Evolutionary conservation across 2,888 invertebrate species (phyloP).

Genomic region (Tipula confusa): DNA sequence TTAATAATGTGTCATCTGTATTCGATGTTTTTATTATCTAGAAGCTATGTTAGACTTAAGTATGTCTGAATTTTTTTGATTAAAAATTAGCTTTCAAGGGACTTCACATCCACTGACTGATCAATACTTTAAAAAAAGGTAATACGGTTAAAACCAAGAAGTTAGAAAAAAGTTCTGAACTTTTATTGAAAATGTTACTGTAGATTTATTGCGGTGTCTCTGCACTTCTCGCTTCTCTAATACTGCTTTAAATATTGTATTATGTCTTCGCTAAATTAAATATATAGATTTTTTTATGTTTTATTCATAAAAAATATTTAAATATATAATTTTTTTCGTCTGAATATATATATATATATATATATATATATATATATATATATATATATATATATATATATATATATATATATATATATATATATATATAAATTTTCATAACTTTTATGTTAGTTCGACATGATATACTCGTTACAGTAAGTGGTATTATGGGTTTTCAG

Average conservation of each 20-base stretch:
- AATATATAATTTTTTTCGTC: background rate
- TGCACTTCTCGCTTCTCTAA: background rate
- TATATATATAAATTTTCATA: background rate
- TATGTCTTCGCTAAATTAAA: background rate
- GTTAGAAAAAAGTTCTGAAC: too few relatives aligned
- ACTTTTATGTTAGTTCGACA: background rate
- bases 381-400: background rate
- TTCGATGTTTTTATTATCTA: too few relatives aligned
- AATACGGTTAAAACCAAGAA: too few relatives aligned
- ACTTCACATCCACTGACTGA: too few relatives aligned
- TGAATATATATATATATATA: background rate
- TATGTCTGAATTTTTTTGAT: too few relatives aligned
- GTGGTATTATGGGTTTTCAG: background rate
- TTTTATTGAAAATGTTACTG: too few relatives aligned
- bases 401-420: background rate
- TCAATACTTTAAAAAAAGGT: too few relatives aligned
- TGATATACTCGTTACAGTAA: background rate
- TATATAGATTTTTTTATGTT: background rate
- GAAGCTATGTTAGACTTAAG: too few relatives aligned
- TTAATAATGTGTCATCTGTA: too few relatives aligned
- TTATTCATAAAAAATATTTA: background rate
- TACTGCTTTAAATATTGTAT: background rate
- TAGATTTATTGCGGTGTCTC: background rate
- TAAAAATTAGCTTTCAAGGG: too few relatives aligned
- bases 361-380: background rate